Base-by-base conservation (phyloP, 2,797 vertebrate genomes). In the Remorina albescens region DNA sequence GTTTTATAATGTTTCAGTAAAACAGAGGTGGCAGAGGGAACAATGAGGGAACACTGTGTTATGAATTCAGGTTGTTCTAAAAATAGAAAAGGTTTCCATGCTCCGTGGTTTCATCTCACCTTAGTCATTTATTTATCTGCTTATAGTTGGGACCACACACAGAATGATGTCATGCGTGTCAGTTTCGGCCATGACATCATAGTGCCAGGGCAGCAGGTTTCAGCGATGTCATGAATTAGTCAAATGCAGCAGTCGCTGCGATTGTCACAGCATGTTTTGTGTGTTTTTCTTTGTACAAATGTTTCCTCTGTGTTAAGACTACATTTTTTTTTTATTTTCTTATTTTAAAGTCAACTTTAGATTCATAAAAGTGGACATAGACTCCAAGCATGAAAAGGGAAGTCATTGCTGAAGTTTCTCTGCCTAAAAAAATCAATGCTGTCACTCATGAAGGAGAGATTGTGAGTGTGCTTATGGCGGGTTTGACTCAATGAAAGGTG, bases 211-310 rank as follows among this genome's bases (percentile, higher is more conserved):
- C 62, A 64, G 41, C 62, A 49, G 58, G 28, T 70, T 1, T 32
- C 28, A 28, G 8, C 70, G 81, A 67, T 56, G 41, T 65, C 63
- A 68, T 44, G 57, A 51, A 23, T 71, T 15, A 39, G 42, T 23
- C 36, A 21, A 42, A 44, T 36, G 50, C 6, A 10, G 28, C 4
- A 56, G 57, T 5, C 16, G 2, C 46, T 58, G n/a, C 41, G 39
- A 25, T 55, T 8, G 42, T 25, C 15, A 23, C 2, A 23, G 1
- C 6, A n/a, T 11, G 25, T 16, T 47, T 21, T 15, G 10, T 53
- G 46, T 65, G 37, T 68, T 67, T 41, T n/a, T n/a, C n/a, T n/a
- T n/a, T n/a, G n/a, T n/a, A n/a, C n/a, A n/a, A n/a, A 59, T 8
- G 5, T 28, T 53, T 37, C 23, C 25, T 42, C 16, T 63, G 65